These are phyloP conservation scores for Ormia ochracea DNA, from an alignment of 2,888 invertebrate species.

Conservation along the genomic window DNA sequence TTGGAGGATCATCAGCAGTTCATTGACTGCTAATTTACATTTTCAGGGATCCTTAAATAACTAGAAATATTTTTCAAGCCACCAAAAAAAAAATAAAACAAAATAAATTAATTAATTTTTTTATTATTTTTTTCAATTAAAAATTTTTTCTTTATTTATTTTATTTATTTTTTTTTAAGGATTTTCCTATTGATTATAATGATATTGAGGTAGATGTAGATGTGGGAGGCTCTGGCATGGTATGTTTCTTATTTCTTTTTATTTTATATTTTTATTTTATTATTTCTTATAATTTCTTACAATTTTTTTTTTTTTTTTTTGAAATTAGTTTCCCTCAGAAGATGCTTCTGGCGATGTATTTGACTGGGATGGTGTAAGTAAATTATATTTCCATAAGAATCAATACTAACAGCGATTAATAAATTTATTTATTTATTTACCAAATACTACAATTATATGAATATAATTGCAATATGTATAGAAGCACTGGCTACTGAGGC, in stretches of 20 bases:
- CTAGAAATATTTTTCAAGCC: no score
- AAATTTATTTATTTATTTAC: no score
- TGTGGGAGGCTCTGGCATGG: slow-evolving; percentile 52
- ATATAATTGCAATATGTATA: no score
- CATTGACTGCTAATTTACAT: no score
- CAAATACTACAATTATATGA: no score
- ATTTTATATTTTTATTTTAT: slow-evolving; percentile 2
- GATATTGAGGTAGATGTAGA: slow-evolving; percentile 55
- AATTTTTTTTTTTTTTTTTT: slow-evolving; percentile 20
- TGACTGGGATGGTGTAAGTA: slow-evolving; percentile 55
- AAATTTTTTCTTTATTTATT: slow-evolving; percentile 26
- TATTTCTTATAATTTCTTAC: neutral
- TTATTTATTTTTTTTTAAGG: slow-evolving; percentile 55
- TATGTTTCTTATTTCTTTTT: slow-evolving; percentile 44
- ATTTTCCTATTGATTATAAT: slow-evolving; percentile 53
- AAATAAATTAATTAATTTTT: no score
- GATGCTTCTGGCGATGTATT: slow-evolving; percentile 47
- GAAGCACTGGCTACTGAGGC: no score
- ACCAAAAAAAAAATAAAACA: no score
- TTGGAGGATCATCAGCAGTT: no score
- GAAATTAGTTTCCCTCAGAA: slow-evolving; percentile 36
- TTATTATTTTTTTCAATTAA: slow-evolving; percentile 20
- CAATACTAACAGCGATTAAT: no score
- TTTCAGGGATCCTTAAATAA: no score
- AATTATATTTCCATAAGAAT: no score